Conservation (phyloP, 2,113 vertebrate genomes). For the Pyxicephalus adspersus region DNA sequence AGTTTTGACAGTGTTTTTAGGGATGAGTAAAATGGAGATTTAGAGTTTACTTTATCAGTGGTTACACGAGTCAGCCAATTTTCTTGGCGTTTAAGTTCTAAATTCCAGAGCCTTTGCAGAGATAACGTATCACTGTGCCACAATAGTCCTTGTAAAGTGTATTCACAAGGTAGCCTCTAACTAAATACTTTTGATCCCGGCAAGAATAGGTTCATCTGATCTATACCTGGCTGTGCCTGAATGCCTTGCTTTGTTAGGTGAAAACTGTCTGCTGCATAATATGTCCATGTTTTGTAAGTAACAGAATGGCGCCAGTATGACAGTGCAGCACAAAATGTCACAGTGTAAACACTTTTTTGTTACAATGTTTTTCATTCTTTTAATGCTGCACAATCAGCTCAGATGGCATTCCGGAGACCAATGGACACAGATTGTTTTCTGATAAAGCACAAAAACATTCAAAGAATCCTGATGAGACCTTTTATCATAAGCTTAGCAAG, state of each 20-base stretch:
- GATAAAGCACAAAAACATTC: slow-evolving; percentile 33
- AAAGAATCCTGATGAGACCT: slow-evolving; percentile 10
- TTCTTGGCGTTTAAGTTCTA: slow-evolving; percentile 29
- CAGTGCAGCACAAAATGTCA: slow-evolving; percentile 49
- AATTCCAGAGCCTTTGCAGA: slow-evolving; percentile 33
- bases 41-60: slow-evolving; percentile 23
- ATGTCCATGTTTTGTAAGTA: slow-evolving; percentile 47
- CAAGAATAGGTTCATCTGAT: slow-evolving; percentile 48
- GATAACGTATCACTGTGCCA: slow-evolving; percentile 47
- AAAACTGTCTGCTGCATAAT: slow-evolving; percentile 47
- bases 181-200: slow-evolving; percentile 48
- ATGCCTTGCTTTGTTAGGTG: slow-evolving; percentile 42
- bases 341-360: slow-evolving; percentile 39
- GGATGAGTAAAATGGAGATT: slow-evolving; percentile 14
- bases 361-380: slow-evolving; percentile 51
- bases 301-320: slow-evolving; percentile 51
- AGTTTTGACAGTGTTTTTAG: slow-evolving; percentile 12
- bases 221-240: slow-evolving; percentile 50
- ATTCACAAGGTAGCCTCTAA: slow-evolving; percentile 42
- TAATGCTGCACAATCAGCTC: slow-evolving; percentile 6
- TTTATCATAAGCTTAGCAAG: neutral
- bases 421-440: slow-evolving; percentile 18
- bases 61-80: slow-evolving; percentile 26
- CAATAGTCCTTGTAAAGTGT: slow-evolving; percentile 44
- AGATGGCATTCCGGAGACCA: slow-evolving; percentile 35